Base-by-base conservation (phyloP, 2,113 vertebrate genomes). In the Otocyon megalotis region DNA sequence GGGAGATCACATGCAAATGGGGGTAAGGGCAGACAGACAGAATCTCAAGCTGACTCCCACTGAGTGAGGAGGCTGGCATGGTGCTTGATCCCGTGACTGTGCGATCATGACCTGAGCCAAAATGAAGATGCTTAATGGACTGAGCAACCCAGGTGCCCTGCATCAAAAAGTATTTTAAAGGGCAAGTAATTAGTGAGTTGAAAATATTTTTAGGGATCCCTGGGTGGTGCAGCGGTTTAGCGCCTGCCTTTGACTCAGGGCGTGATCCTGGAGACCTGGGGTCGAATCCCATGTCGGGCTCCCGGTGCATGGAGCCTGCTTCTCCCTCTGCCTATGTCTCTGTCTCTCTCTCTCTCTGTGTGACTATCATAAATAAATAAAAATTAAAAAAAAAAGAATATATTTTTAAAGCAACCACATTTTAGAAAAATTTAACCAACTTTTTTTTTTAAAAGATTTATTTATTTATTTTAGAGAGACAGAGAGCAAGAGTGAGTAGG, bases 131-230 rank as follows among this genome's bases (percentile, higher is more conserved):
- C 67, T 69, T 69, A 43, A 43, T 35, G 8, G 35, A n/a, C 8
- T 4, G 17, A 35, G 32, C 35, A 32, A 69, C 32, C 32, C 32
- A 11, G 32, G 17, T 30, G n/a, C 67, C 67, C 67, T 14, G 19
- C 11, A 58, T 69, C 43, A 95, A 93, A 30, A 81, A 54, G 11
- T 93, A 54, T 72, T 74, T 93, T 81, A 92, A 92, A 91, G 5
- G 10, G 16, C 19, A 96, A 95, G 30, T 72, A 26, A 93, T 56
- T 62, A n/a, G 50, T 37, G 77, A 14, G 50, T 56, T 94, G 9
- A 74, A 92, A 80, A 93, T 69, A 67, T 74, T 69, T 92, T 71
- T 81, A 76, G n/a, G n/a, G n/a, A n/a, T n/a, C n/a, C n/a, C n/a
- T n/a, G n/a, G n/a, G n/a, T n/a, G n/a, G n/a, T n/a, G n/a, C n/a